Evolutionary conservation across 2,113 vertebrate genomes (phyloP).

Genomic region (Rhombomys opimus): DNA sequence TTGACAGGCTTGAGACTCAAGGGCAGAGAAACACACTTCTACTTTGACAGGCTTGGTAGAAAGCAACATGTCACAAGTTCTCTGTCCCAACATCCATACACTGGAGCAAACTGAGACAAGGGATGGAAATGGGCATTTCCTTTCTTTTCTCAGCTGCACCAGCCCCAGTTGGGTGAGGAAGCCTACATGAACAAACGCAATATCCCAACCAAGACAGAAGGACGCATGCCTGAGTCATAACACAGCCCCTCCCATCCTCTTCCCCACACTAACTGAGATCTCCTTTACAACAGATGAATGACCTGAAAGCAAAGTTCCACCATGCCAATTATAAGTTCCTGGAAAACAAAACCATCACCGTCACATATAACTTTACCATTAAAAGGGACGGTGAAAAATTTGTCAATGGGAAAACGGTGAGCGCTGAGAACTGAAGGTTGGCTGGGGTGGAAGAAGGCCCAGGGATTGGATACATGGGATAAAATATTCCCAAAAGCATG

Average conservation of each 20-base stretch:
- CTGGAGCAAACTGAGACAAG: neutral
- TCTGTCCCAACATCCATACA: neutral
- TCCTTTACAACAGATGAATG: conserved; percentile 32
- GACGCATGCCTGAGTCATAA: neutral
- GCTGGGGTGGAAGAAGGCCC: neutral
- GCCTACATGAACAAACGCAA: neutral
- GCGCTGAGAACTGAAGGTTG: neutral
- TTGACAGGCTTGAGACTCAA: neutral
- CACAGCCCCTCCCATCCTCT: neutral
- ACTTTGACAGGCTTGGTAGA: neutral
- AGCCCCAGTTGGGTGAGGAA: neutral
- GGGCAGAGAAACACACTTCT: neutral
- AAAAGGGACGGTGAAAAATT: neutral
- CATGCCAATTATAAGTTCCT: neutral
- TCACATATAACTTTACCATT: neutral
- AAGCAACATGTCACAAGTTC: neutral
- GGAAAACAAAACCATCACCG: neutral
- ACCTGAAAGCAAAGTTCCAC: neutral
- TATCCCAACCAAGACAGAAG: neutral
- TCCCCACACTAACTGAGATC: neutral
- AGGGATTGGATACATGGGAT: too few relatives aligned
- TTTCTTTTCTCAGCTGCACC: neutral
- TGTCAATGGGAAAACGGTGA: conserved; percentile 39
- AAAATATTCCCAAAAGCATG: neutral
- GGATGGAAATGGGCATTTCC: neutral